Base-by-base conservation (phyloP, 2,113 vertebrate genomes). In the Gnathonemus longibarbis region DNA sequence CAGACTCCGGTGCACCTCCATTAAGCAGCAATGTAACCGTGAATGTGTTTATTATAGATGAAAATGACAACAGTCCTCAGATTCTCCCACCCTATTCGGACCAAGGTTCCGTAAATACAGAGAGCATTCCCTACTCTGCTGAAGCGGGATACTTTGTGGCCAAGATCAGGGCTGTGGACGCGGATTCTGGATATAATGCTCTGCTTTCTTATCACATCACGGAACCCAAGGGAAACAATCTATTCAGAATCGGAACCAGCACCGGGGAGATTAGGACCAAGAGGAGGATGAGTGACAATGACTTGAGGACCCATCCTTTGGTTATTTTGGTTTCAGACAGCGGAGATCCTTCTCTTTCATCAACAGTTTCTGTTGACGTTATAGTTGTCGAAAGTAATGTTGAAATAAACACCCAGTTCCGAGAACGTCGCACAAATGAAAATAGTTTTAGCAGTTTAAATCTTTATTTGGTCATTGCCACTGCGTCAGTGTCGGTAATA, bases 131-230 rank as follows among this genome's bases (percentile, higher is more conserved):
- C 39, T 95, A 95, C 1, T 95, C 93, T 83, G 95, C 93, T 3
- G 62, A 94, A 84, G 94, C 96, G 17, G 94, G 94, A 52, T 94
- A 96, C 92, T 95, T 97, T 92, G 95, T 97, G 87, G 96, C 96
- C 91, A 97, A 97, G 92, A 94, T 97, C 91, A 94, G 95, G 90
- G 96, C 96, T 4, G 96, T 96, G 90, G 96, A 97, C 58, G 93
- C 95, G 0, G 96, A 97, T 91, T 97, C 96, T 5, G 95, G 95
- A 35, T 93, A 92, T 88, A 96, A 96, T 45, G 95, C 95, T 7
- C 96, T 95, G 94, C 94, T 97, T 1, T 95, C 93, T 89, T 97
- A 95, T 89, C 93, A 94, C 84, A 90, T 96, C 7, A 91, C 95
- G 91, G 95, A 96, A 62, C 94, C 94, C 91, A 96, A 94, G 52